Evolutionary conservation across 2,113 vertebrate species (phyloP).

Genomic region (Phalacrocorax brasilianus): DNA sequence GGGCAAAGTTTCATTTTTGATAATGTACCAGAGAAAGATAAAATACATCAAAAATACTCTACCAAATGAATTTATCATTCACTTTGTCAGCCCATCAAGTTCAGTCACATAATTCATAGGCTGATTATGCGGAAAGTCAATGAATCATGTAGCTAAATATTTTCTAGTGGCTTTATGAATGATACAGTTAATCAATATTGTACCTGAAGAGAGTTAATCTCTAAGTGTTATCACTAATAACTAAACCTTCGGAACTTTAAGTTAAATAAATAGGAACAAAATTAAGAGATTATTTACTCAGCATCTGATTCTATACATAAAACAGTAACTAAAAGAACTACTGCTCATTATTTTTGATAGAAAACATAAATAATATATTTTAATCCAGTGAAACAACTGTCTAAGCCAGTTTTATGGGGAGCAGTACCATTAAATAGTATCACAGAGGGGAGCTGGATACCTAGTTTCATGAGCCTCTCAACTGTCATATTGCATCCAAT

Average conservation of each 20-base stretch:
- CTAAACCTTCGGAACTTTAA: neutral
- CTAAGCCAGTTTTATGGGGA: neutral
- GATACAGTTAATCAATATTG: slow-evolving; percentile 61
- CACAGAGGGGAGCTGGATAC: neutral
- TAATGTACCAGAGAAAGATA: slow-evolving; percentile 62
- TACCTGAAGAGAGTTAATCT: slow-evolving; percentile 23
- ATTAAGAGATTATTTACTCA: neutral
- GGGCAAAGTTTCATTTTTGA: slow-evolving; percentile 60
- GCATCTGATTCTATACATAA: neutral
- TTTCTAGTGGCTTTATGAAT: slow-evolving; percentile 54
- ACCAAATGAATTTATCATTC: slow-evolving; percentile 62
- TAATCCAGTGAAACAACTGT: neutral
- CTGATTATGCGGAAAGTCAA: slow-evolving; percentile 66
- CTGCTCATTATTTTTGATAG: neutral
- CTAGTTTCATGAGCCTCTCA: neutral
- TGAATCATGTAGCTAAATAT: slow-evolving; percentile 70
- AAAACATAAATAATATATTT: neutral
- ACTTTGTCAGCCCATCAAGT: slow-evolving; percentile 31
- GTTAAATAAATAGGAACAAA: neutral
- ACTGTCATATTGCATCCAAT: neutral
- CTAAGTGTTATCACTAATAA: neutral
- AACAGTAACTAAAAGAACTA: neutral
- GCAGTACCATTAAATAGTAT: neutral
- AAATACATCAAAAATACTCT: slow-evolving; percentile 65
- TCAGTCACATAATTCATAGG: slow-evolving; percentile 63